Evolutionary conservation across 2,888 invertebrate genomes (phyloP), one percentile per base, ranked within the genome.

Genomic region (Iselma pallidipennis): DNA sequence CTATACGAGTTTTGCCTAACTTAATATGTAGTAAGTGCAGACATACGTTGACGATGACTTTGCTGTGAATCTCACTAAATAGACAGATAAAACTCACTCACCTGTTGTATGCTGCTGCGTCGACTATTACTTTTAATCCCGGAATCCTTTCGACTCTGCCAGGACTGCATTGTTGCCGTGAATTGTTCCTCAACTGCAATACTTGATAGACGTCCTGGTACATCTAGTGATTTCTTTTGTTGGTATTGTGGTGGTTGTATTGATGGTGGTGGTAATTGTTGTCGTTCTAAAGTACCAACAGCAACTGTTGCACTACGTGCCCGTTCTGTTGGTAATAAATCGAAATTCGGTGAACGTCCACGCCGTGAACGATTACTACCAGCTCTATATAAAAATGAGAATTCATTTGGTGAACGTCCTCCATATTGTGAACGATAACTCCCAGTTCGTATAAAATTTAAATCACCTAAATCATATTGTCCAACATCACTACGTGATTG

Each of bases 111-210:
- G 76, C 94, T 94, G 72, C 93, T 93, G 61, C 94, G 85, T 3
- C 94, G 85, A 71, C 94, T 94, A 58, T 91, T 92, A 78, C 94
- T 94, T 71, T 91, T 86, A 61, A 94, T 94, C 10, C 94, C 94
- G 1, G 94, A 94, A 80, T 94, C 94, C 81, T 94, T 94, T 59
- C 94, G 86, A 71, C 94, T 94, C 74, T 92, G 91, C 2, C 92
- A 91, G 0, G 90, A 89, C 66, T 90, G 90, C 60, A 89, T 86
- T 78, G 91, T 91, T 61, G 90, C 86, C 79, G 91, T 91, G 67
- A 90, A 82, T 58, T 88, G 85, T 76, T 92, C 92, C 23, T 89
- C 89, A 48, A 76, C 65, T 16, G 74, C 69, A 59, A 77, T 70
- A 52, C 78, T 75, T 7, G 80, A 76, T 51, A 79, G 68, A 67